phyloP scores from a whole-genome alignment of 2,888 invertebrate species.

The Pyrgus malvae region DNA sequence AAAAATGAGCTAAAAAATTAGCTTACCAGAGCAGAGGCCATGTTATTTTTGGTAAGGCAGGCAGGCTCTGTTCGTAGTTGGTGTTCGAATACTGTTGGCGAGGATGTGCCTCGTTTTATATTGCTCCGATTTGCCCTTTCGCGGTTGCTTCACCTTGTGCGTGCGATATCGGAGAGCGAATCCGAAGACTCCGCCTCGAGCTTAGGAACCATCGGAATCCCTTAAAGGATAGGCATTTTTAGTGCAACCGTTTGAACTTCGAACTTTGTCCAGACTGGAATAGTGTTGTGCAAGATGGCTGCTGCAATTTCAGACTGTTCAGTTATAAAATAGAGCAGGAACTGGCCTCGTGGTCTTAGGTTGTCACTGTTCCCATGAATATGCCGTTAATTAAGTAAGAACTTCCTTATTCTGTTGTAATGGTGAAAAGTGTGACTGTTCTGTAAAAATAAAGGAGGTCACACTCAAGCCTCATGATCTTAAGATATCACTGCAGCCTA shows the following conservation, averaged over 20 bases:
- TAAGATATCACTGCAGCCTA: too few relatives aligned
- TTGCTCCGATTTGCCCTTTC: conserved; percentile 78
- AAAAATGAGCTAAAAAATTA: conserved; percentile 19
- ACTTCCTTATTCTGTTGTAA: too few relatives aligned
- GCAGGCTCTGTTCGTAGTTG: conserved; percentile 56
- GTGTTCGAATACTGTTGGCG: conserved; percentile 67
- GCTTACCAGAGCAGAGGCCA: conserved; percentile 68
- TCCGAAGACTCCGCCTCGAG: conserved; percentile 52
- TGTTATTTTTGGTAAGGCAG: conserved; percentile 45
- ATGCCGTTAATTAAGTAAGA: too few relatives aligned
- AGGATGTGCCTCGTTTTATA: conserved; percentile 79
- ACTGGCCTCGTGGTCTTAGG: too few relatives aligned
- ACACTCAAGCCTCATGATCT: too few relatives aligned
- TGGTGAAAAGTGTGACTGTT: too few relatives aligned
- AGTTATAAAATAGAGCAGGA: too few relatives aligned
- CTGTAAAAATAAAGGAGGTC: too few relatives aligned
- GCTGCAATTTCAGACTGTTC: too few relatives aligned
- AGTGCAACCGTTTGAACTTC: neutral
- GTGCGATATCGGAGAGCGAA: conserved; percentile 57
- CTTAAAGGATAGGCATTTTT: conserved; percentile 10
- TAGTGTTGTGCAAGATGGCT: neutral
- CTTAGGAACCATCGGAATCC: conserved; percentile 39
- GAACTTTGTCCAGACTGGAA: neutral
- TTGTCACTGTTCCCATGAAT: too few relatives aligned
- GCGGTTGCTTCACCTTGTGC: conserved; percentile 79